Conservation (phyloP, 1,140 invertebrate genomes). For the Brachionus asplanchnoidis region DNA sequence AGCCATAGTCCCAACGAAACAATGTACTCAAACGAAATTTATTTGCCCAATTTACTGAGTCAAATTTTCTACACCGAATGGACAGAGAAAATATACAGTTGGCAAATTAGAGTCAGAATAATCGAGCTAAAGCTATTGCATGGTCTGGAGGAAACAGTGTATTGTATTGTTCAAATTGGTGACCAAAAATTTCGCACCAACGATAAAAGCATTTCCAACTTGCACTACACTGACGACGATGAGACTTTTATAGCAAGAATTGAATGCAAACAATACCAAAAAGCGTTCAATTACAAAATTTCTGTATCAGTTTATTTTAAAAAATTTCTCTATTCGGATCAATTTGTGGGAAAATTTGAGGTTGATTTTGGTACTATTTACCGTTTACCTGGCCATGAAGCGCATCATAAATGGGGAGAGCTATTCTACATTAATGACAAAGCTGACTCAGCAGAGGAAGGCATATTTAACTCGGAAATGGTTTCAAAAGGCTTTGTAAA, state of each 20-base stretch:
- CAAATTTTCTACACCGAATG: constrained; percentile 20
- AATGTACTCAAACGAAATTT: background rate
- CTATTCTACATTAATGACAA: background rate
- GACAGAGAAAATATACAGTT: constrained; percentile 19
- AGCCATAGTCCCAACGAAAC: background rate
- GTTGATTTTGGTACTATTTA: constrained; percentile 36
- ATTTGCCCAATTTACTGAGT: background rate
- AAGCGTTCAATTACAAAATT: constrained; percentile 36
- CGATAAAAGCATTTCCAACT: constrained; percentile 9
- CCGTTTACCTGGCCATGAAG: constrained; percentile 24
- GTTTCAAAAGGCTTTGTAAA: constrained; percentile 6
- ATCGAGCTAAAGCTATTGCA: background rate
- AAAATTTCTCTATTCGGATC: constrained; percentile 9
- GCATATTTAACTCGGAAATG: background rate
- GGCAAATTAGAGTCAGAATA: constrained; percentile 25
- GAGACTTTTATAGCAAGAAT: constrained; percentile 1
- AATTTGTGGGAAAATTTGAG: constrained; percentile 20
- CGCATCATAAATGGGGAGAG: constrained; percentile 25
- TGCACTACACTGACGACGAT: background rate
- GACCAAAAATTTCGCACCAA: constrained; percentile 37
- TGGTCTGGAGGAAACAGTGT: background rate
- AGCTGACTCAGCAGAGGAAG: background rate
- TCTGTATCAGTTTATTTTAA: constrained; percentile 15
- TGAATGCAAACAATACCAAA: constrained; percentile 3
- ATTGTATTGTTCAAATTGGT: constrained; percentile 28